Evolutionary conservation across 2,888 invertebrate species (phyloP), one percentile per base, ranked within the genome.

Genomic region (Vannuccia rotundouncinata): DNA sequence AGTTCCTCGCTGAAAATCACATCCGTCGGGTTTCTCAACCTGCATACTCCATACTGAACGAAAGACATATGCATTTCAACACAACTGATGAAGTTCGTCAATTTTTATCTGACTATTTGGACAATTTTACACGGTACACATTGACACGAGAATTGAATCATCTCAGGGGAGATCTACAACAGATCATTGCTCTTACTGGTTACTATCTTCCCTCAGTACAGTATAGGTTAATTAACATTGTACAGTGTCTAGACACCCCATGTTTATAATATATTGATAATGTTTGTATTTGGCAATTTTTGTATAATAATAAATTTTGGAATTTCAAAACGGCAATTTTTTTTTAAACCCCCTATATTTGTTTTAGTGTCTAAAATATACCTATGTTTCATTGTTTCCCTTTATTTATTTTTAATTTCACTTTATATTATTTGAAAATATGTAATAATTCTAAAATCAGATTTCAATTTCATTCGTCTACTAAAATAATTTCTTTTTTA

Each of bases 221-320:
- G n/a, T 66, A 22, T 66, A 66, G 66, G 66, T 5, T 66, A 66
- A 66, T 22, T 66, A 66, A 66, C 66, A 5, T 66, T 22, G 13
- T 66, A 66, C 25, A n/a, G 2, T 66, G 66, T 66, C 66, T n/a
- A 22, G 66, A 5, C 10, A 13, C 25, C n/a, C n/a, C n/a, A n/a
- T n/a, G n/a, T n/a, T n/a, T n/a, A 2, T n/a, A 22, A 66, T 66
- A 66, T 66, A 66, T 66, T 66, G 66, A 66, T 27, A 66, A 66
- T 66, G 25, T 66, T 66, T 66, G 66, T 66, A 66, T 13, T 66
- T 22, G 66, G 66, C 25, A 66, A 22, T 22, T 27, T 66, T 66
- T 66, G 25, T n/a, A n/a, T 66, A 66, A 22, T 66, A 66, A 2
- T 66, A 66, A 66, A n/a, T 66, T 22, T 66, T 66, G 13, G 66